Base-by-base conservation (phyloP, 2,797 vertebrate species). In the Galaxias olidus region DNA sequence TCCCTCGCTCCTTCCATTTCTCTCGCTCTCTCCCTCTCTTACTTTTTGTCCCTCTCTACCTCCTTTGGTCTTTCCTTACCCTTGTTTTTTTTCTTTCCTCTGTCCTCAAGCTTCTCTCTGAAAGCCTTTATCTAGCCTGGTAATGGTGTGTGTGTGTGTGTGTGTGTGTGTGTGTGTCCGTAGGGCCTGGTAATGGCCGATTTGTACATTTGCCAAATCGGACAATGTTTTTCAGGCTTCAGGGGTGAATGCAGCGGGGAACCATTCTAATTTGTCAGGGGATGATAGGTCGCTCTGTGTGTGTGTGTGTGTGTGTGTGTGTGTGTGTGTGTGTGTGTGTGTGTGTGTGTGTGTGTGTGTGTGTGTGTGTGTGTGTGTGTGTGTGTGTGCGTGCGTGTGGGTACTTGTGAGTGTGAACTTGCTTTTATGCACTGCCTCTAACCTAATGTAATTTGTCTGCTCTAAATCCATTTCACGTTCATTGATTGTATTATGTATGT, bases 121-220 rank as follows among this genome's bases (percentile, higher is more conserved):
- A 86, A 77, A 74, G 76, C 82, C 51, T 65, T 76, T 57, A 30
- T 84, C 67, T 69, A 75, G 43, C 10, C 57, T 72, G 66, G 13
- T 63, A 30, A 43, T 30, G 40, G 52, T 68, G 15, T 72, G n/a
- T 30, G 49, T 8, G 50, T 1, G 4, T 47, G 54, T 44, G 47
- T 46, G 57, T 48, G 42, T 61, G 4, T 50, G 44, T 43, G 15
- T 49, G 90, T 75, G 88, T 91, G 92, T 93, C 92, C 92, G 89
- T 92, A 87, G 90, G 88, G 89, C 56, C 74, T 84, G 88, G 92
- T 94, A 94, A 95, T 93, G 91, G 90, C 83, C 92, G 90, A 89
- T 93, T 91, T 89, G 89, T 90, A 85, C 91, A 85, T 92, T 93
- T 92, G 90, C 91, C 92, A 93, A 93, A 92, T 94, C 92, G 90